A percentile compares a stretch with the other conserved stretches of the same genome.
Conservation (phyloP, 2,888 invertebrate species). For the Fabriciana adippe region DNA sequence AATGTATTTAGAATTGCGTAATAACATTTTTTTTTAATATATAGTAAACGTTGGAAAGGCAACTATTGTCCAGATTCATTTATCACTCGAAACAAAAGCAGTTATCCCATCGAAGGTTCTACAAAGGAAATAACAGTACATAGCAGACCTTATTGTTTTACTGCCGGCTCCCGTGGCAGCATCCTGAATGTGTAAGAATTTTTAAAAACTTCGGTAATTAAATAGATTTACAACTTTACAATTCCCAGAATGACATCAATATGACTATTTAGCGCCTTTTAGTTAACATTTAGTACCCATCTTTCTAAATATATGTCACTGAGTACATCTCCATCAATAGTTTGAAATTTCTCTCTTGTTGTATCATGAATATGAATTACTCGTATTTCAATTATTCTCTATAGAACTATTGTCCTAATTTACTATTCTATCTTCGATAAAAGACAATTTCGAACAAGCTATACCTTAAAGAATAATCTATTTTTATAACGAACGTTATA, state of each 20-base stretch:
- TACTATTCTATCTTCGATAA: too few species aligned
- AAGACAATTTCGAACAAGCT: too few species aligned
- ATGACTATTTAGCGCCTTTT: slow-evolving; percentile 32
- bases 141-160: slow-evolving; percentile 77
- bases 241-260: slow-evolving; percentile 59
- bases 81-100: slow-evolving; percentile 66
- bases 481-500: too few species aligned
- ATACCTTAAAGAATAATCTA: too few species aligned
- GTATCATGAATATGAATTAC: slow-evolving; percentile 10
- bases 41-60: slow-evolving; percentile 29
- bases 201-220: slow-evolving; percentile 67
- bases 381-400: slow-evolving; percentile 4
- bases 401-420: too few species aligned
- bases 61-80: slow-evolving; percentile 67
- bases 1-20: slow-evolving; percentile 21
- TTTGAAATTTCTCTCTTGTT: slow-evolving; percentile 30
- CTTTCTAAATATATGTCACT: slow-evolving; percentile 37
- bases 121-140: slow-evolving; percentile 70
- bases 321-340: slow-evolving; percentile 34
- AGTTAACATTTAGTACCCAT: slow-evolving; percentile 14
- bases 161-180: slow-evolving; percentile 73
- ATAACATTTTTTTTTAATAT: slow-evolving; percentile 17
- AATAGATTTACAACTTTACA: slow-evolving; percentile 75
- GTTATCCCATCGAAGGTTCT: slow-evolving; percentile 59
- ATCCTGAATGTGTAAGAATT: slow-evolving; percentile 67